Percentiles rank a stretch among this genome's conserved stretches.
These are phyloP conservation scores for Lycocerus yunnanus DNA, from an alignment of 2,888 invertebrate genomes.

Conservation along the genomic window DNA sequence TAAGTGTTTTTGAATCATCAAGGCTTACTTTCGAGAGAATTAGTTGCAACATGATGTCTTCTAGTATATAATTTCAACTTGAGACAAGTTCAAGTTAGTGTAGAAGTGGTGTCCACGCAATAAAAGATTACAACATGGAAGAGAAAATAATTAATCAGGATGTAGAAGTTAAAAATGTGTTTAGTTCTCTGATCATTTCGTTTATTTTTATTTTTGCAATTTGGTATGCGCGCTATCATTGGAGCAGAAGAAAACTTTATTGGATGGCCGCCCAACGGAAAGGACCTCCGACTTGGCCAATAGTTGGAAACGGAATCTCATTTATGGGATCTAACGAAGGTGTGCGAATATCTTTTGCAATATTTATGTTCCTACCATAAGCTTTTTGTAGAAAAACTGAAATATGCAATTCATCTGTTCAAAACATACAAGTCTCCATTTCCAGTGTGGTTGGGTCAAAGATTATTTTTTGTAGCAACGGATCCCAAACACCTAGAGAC, in stretches of 20 bases:
- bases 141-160: background rate
- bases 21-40: too few relatives aligned
- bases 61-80: background rate
- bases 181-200: background rate
- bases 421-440: constrained; percentile 1
- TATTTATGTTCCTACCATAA: too few relatives aligned
- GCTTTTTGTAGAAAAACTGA: constrained; percentile 3
- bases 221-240: constrained; percentile 37
- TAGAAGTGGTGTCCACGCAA: background rate
- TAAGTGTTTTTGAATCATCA: too few relatives aligned
- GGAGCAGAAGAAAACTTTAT: constrained; percentile 40
- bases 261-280: constrained; percentile 32
- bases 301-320: constrained; percentile 39
- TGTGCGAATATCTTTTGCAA: constrained; percentile 6
- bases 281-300: constrained; percentile 40
- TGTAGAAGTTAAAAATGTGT: background rate
- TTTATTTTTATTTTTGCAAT: constrained; percentile 14
- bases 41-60: too few relatives aligned
- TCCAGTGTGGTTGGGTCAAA: constrained; percentile 25
- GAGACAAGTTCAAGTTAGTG: background rate
- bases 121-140: background rate
- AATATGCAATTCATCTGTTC: background rate
- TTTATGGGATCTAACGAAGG: constrained; percentile 37
- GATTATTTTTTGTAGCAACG: constrained; percentile 13
- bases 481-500: constrained; percentile 31